Base-by-base conservation (phyloP, 2,888 invertebrate species). In the Priapulus caudatus region DNA sequence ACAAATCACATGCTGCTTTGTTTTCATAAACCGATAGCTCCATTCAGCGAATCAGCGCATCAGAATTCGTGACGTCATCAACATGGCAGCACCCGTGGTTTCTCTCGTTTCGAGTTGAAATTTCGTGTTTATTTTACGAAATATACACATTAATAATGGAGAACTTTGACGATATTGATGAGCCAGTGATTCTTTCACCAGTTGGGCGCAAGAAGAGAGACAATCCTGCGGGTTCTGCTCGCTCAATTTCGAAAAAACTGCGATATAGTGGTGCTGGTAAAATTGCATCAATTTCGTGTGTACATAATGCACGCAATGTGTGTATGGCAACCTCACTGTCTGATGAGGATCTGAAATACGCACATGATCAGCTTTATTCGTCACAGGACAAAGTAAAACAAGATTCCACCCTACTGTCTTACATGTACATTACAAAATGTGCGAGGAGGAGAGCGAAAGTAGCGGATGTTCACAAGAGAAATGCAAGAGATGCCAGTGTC, bases 91-190 rank as follows among this genome's bases (percentile, higher is more conserved):
- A n/a, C 33, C 33, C 33, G n/a, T 33, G 33, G 10, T 33, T 33
- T 33, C 33, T 10, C 33, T 33, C 33, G 33, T n/a, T n/a, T 33
- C n/a, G n/a, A 10, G 33, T n/a, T 33, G n/a, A 33, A 33, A 33
- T 33, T n/a, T 33, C 33, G 10, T 33, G 10, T 10, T 10, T 10
- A 33, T 10, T 10, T 33, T n/a, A 10, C n/a, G 10, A 33, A 33
- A 33, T 33, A 10, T 33, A 33, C n/a, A 33, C 33, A 33, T 10
- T 10, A 33, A 33, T n/a, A 33, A 33, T 33, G 33, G 33, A 33
- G 33, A n/a, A 33, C n/a, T 33, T 33, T 33, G 33, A 33, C n/a
- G 33, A 33, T 10, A 33, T 33, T 33, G 33, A 33, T 33, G 33
- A 33, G 33, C 33, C 33, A n/a, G 33, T n/a, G 33, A 33, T 10